Base-by-base conservation (phyloP, 2,797 vertebrate genomes). In the Nyctalus aviator region DNA sequence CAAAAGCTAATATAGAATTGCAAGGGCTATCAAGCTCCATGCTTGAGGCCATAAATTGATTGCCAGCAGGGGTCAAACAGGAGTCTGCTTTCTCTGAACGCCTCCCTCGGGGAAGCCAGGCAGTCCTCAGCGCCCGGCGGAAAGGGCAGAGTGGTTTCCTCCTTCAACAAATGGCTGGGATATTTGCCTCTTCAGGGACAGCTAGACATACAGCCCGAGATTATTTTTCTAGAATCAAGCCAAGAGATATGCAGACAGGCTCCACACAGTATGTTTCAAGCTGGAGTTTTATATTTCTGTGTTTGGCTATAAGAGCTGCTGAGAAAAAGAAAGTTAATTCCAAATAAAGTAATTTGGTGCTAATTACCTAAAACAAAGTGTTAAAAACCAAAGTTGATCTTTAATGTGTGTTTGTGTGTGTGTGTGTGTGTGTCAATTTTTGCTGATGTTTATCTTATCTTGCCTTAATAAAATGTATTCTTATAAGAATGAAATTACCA, bases 11-110 rank as follows among this genome's bases (percentile, higher is more conserved):
- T 88, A 68, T 0, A 55, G 86, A 90, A 59, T 82, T 79, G 88
- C 85, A 78, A 46, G 71, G 66, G 35, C 75, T 85, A 59, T 91
- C 69, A 44, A 41, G 71, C 85, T 83, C 30, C 48, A 1, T 44
- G 85, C 88, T 91, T 10, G 41, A 86, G 84, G 86, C 84, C 86
- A 73, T 91, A 64, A 82, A 64, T 84, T 89, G 92, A 95, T 94
- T 91, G 82, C 85, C 83, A 76, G 91, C 79, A 50, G 73, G 87
- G 75, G 93, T 87, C 87, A 88, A 76, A 41, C 27, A 59, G 86
- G 37, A 91, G 59, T 41, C 59, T 88, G 79, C 62, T 21, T 37
- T 73, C 64, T 46, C 79, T 9, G 10, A 5, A 2, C 9, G 0
- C 35, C 64, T 83, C 86, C 84, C 66, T 15, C 32, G 87, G 86